Evolutionary conservation across 2,113 vertebrate genomes (phyloP), one percentile per base, ranked within the genome.

Genomic region (Antennarius striatus): DNA sequence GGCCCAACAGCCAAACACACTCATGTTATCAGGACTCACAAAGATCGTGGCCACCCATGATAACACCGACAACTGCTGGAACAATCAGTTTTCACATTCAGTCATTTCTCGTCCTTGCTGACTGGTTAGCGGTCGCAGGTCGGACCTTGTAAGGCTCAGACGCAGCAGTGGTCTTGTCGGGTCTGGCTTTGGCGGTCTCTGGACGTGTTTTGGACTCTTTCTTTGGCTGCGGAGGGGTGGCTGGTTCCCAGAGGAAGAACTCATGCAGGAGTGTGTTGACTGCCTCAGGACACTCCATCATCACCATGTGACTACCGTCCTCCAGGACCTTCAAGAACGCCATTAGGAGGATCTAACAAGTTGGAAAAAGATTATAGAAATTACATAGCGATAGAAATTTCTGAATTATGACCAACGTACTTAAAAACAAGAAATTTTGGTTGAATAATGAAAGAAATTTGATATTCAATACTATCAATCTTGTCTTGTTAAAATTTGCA

Each of bases 221-320:
- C 73, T 84, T 90, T 22, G 86, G 70, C 0, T 59, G 75, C 10
- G 79, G 64, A 12, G 71, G 56, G 15, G 61, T 53, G 36, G 91
- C 93, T 0, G 97, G 97, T 87, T 99, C 96, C 98, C 98, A 99
- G 30, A 98, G 92, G 69, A 99, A 87, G 84, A 98, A 99, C 85
- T 99, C 98, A 0, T 98, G 96, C 68, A 99, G 91, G 62, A 99
- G 94, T 0, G 96, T 98, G 92, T 99, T 99, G 59, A 99, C 96
- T 0, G 93, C 92, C 68, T 99, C 96, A 0, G 98, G 97, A 65
- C 96, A 99, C 88, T 99, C 98, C 86, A 99, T 91, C 98, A 99
- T 99, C 75, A 99, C 92, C 97, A 99, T 99, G 92, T 99, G 98
- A 87, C 98, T 99, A 62, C 96, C 98, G 16, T 98, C 96, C 0